Conservation (phyloP, 2,797 vertebrate genomes). For the Chelon auratus region DNA sequence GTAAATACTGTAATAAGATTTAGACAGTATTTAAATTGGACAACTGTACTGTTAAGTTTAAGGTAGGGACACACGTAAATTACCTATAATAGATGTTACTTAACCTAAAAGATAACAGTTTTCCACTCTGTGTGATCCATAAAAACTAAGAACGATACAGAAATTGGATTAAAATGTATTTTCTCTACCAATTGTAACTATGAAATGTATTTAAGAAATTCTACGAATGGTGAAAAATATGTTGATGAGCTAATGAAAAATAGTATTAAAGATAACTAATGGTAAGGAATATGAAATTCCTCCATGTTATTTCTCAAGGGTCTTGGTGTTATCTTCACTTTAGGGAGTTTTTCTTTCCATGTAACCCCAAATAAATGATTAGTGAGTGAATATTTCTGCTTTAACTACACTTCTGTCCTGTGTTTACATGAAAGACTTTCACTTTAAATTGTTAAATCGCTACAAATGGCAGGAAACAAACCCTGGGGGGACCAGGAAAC, state of each 20-base stretch:
- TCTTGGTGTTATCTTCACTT: constrained; percentile 26
- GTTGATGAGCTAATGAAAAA: not conserved
- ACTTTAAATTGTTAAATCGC: not conserved
- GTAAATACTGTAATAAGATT: not conserved
- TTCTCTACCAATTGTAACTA: too few relatives aligned
- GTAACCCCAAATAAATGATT: not conserved
- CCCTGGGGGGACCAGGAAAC: constrained; percentile 14
- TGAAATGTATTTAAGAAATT: not conserved
- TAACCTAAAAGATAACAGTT: too few relatives aligned
- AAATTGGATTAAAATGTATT: too few relatives aligned
- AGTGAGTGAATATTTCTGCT: constrained; percentile 5
- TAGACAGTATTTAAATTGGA: not conserved
- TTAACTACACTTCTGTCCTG: not conserved
- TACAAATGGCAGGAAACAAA: constrained; percentile 37
- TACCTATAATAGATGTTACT: too few relatives aligned
- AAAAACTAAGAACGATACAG: too few relatives aligned
- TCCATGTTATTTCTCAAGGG: constrained; percentile 7
- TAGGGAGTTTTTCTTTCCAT: constrained; percentile 12
- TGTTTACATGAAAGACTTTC: not conserved
- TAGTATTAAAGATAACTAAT: not conserved
- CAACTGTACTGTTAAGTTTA: not conserved
- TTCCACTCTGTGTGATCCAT: too few relatives aligned
- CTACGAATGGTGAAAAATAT: not conserved
- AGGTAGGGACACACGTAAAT: too few relatives aligned
- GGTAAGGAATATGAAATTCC: constrained; percentile 6